These are phyloP conservation scores for Horisme vitalbata DNA, from an alignment of 2,888 invertebrate genomes.

Conservation along the genomic window DNA sequence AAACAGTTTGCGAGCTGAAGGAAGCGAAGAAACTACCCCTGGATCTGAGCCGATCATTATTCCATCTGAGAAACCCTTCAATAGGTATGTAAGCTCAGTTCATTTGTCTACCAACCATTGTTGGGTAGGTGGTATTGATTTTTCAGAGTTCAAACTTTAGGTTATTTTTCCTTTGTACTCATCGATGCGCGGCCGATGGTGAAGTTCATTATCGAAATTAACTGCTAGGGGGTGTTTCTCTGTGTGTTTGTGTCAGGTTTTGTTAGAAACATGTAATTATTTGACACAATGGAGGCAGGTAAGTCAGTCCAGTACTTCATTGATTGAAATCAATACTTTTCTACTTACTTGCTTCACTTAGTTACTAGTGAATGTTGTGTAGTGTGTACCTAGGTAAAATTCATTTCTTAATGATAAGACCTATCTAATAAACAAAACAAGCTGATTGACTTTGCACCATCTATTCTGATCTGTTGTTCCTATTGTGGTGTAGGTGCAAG, in stretches of 20 bases:
- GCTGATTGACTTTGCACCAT: too few species aligned
- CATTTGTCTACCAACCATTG: conserved; percentile 56
- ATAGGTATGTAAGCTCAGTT: conserved; percentile 63
- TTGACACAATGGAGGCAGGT: conserved; percentile 22
- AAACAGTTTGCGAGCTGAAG: conserved; percentile 66
- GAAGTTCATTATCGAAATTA: conserved; percentile 67
- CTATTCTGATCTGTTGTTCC: too few species aligned
- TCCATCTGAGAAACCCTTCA: conserved; percentile 68
- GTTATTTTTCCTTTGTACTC: conserved; percentile 73
- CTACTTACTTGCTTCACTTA: neutral
- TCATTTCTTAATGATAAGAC: too few species aligned
- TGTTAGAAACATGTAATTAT: conserved; percentile 54
- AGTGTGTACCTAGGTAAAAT: neutral
- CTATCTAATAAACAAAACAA: too few species aligned
- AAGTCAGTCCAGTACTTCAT: conserved; percentile 10
- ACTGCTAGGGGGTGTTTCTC: conserved; percentile 47
- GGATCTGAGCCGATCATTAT: conserved; percentile 72
- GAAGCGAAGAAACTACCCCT: conserved; percentile 72
- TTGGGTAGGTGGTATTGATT: conserved; percentile 71
- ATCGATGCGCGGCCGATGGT: conserved; percentile 53
- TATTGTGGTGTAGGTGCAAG: too few species aligned
- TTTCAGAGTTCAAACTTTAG: conserved; percentile 70
- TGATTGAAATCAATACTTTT: conserved; percentile 5
- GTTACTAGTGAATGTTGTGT: neutral
- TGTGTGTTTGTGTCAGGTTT: conserved; percentile 62